phyloP scores from a whole-genome alignment of 2,888 invertebrate species.

The Drosophila lacicola region DNA sequence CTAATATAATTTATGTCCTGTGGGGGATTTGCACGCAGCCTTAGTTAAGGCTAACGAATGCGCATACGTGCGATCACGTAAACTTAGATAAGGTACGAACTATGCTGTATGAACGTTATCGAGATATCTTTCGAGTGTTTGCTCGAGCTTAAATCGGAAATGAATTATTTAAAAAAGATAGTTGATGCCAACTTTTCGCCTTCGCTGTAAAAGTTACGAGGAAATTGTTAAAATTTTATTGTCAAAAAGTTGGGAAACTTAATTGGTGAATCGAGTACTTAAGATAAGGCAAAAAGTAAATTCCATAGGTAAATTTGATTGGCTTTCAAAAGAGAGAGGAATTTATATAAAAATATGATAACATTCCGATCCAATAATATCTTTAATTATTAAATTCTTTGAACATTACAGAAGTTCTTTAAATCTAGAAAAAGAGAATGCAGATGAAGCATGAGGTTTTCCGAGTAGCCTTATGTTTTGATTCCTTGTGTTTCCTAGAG shows the following conservation, averaged over 20 bases:
- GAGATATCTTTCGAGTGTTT: conserved; percentile 33
- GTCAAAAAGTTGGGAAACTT: not conserved
- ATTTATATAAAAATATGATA: too few species aligned
- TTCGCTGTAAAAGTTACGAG: conserved; percentile 1
- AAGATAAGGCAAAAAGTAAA: too few species aligned
- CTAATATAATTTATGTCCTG: conserved; percentile 68
- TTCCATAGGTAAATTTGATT: not conserved
- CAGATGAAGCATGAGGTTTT: too few species aligned
- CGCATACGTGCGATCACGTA: conserved; percentile 77
- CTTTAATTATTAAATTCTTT: too few species aligned
- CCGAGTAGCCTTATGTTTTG: too few species aligned
- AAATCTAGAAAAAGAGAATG: too few species aligned
- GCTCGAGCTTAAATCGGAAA: conserved; percentile 19
- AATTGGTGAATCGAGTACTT: too few species aligned
- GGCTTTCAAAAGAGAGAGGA: too few species aligned
- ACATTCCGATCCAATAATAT: too few species aligned
- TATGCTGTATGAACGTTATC: conserved; percentile 44
- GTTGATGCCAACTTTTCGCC: not conserved
- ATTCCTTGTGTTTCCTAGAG: too few species aligned
- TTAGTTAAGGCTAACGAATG: conserved; percentile 75
- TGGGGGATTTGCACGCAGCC: conserved; percentile 70
- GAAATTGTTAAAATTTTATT: conserved; percentile 3
- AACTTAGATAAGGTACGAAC: conserved; percentile 59
- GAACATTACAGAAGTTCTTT: too few species aligned
- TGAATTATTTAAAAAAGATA: conserved; percentile 25